Evolutionary conservation across 2,888 invertebrate species (phyloP), one percentile per base, ranked within the genome.

Genomic region (Bimastos eiseni): DNA sequence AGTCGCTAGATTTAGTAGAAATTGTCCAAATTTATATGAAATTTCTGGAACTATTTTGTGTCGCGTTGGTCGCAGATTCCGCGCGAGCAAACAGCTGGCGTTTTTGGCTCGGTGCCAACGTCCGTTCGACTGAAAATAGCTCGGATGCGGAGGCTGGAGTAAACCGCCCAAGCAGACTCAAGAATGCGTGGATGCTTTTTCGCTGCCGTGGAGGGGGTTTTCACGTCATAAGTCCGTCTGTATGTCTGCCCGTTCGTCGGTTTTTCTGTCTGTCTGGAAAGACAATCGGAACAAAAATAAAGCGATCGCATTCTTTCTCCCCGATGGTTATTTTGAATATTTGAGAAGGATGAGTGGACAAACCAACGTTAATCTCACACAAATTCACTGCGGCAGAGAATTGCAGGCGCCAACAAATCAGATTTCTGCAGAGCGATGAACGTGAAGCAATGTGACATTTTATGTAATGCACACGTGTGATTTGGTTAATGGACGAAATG

Each of bases 251-350:
- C n/a, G n/a, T n/a, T n/a, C n/a, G n/a, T n/a, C n/a, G n/a, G n/a
- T n/a, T n/a, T n/a, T n/a, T n/a, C 83, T 83, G 83, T 83, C 84
- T 84, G 84, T 84, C 84, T 84, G 84, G 33, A 49, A n/a, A 70
- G 70, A 30, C 19, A n/a, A 70, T 3, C 70, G 30, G n/a, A n/a
- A 70, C 70, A 70, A 70, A 11, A 70, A n/a, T 6, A 70, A 70
- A n/a, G 70, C 30, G 30, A 70, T n/a, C 30, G 70, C 70, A 70
- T 70, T 70, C 70, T 70, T 70, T n/a, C 30, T 30, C 70, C n/a
- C 11, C 30, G n/a, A n/a, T 70, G 70, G 70, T n/a, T 70, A 70
- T 70, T 70, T 70, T n/a, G 30, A 70, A 70, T 70, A 70, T n/a
- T n/a, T 70, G 70, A 30, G 30, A 70, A 17, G n/a, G 6, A 49